Evolutionary conservation across 2,888 invertebrate genomes (phyloP).

Genomic region (Oligia strigilis): DNA sequence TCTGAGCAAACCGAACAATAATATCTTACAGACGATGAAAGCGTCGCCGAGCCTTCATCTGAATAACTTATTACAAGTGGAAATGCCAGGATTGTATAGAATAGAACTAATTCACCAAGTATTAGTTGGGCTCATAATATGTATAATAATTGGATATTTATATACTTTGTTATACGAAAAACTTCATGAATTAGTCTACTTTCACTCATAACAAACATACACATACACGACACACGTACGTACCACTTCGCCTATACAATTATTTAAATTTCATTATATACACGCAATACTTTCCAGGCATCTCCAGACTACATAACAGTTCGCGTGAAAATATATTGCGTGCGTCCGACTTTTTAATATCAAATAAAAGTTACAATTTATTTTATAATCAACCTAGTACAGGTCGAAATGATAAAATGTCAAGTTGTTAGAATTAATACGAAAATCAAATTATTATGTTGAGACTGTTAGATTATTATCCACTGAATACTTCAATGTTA

Average conservation of each 20-base stretch:
- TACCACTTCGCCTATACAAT: conserved; percentile 5
- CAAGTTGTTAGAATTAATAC: conserved; percentile 37
- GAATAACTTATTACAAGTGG: conserved; percentile 43
- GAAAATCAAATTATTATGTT: conserved; percentile 55
- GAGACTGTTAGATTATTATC: conserved; percentile 53
- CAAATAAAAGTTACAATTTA: conserved; percentile 17
- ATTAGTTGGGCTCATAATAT: conserved; percentile 13
- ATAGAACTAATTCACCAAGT: conserved; percentile 48
- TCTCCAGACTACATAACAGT: background rate
- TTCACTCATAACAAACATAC: conserved; percentile 24
- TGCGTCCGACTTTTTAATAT: conserved; percentile 14
- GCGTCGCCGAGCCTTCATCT: conserved; percentile 14
- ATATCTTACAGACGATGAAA: conserved; percentile 48
- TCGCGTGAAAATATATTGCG: conserved; percentile 15
- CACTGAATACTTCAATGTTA: conserved; percentile 40
- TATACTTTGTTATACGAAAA: conserved; percentile 16
- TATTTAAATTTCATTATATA: conserved; percentile 11
- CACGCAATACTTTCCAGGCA: conserved; percentile 17
- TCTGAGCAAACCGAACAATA: conserved; percentile 32
- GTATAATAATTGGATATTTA: conserved; percentile 25
- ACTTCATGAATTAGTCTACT: conserved; percentile 32
- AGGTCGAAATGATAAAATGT: conserved; percentile 33
- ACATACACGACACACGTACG: conserved; percentile 31
- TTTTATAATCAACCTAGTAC: conserved; percentile 49
- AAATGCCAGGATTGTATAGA: conserved; percentile 43